Evolutionary conservation across 2,888 invertebrate species (phyloP).

Genomic region (Zhuqinia jingwanae): DNA sequence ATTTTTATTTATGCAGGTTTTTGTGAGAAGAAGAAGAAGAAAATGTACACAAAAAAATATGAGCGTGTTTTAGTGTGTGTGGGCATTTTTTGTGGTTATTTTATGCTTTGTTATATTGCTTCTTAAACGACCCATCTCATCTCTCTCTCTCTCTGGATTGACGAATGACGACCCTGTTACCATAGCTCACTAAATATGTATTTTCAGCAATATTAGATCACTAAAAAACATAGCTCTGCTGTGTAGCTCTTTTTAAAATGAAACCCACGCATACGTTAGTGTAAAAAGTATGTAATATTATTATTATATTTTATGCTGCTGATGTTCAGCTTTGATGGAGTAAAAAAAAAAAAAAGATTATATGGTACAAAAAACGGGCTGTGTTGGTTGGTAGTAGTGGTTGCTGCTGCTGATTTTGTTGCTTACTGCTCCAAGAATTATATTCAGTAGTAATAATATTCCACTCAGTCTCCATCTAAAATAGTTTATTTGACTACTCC

Average conservation of each 20-base stretch:
- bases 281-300: too few relatives aligned
- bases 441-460: not conserved
- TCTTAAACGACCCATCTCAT: slow-evolving; percentile 30
- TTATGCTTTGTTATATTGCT: not conserved
- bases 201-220: too few relatives aligned
- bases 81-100: not conserved
- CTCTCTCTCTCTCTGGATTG: too few relatives aligned
- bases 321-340: slow-evolving; percentile 10
- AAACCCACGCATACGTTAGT: slow-evolving; percentile 47
- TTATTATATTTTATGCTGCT: not conserved
- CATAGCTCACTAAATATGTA: slow-evolving; percentile 56
- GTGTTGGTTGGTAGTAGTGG: slow-evolving; percentile 14
- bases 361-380: too few relatives aligned
- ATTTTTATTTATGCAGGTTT: not conserved
- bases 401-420: not conserved
- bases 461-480: not conserved
- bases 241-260: slow-evolving; percentile 14
- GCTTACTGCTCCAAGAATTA: not conserved
- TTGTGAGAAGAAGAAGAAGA: too few relatives aligned
- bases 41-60: not conserved
- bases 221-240: too few relatives aligned
- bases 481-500: slow-evolving; percentile 54
- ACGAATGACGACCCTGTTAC: slow-evolving; percentile 46
- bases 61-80: not conserved
- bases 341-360: too few relatives aligned